Evolutionary conservation across 2,113 vertebrate species (phyloP).

Genomic region (Amblyopsis rosae): DNA sequence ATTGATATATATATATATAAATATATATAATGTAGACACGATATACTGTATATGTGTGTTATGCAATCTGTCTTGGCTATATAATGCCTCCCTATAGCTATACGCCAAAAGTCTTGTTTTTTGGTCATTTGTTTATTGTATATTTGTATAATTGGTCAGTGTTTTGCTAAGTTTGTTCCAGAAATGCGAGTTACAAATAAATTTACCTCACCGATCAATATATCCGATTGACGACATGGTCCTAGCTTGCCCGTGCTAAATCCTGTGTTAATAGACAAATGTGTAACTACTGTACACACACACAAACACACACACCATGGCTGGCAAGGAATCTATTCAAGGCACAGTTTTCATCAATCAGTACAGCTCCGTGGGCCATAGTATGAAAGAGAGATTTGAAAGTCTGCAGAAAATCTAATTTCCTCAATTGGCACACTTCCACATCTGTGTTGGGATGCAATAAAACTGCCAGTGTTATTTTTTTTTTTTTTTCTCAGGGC

Average conservation of each 20-base stretch:
- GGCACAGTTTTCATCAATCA: conserved; percentile 36
- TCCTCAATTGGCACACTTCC: conserved; percentile 8
- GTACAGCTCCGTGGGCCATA: conserved; percentile 17
- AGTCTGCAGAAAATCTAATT: conserved; percentile 20
- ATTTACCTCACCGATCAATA: neutral
- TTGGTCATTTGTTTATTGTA: neutral
- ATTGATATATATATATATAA: too few relatives aligned
- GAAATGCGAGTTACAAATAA: neutral
- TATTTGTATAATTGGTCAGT: neutral
- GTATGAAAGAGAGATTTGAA: conserved; percentile 34
- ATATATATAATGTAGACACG: too few relatives aligned
- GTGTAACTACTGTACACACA: neutral
- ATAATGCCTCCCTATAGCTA: too few relatives aligned
- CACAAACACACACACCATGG: neutral
- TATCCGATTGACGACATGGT: neutral
- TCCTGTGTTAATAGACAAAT: neutral
- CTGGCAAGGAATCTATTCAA: conserved; percentile 29
- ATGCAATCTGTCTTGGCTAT: too few relatives aligned
- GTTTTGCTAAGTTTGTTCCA: neutral
- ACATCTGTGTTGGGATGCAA: neutral
- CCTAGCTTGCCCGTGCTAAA: neutral
- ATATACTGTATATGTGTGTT: neutral
- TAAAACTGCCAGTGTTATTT: conserved; percentile 4
- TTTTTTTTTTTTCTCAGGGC: neutral
- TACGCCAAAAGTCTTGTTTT: neutral